phyloP scores from a whole-genome alignment of 2,888 invertebrate genomes.

The Aphodius granarius region DNA sequence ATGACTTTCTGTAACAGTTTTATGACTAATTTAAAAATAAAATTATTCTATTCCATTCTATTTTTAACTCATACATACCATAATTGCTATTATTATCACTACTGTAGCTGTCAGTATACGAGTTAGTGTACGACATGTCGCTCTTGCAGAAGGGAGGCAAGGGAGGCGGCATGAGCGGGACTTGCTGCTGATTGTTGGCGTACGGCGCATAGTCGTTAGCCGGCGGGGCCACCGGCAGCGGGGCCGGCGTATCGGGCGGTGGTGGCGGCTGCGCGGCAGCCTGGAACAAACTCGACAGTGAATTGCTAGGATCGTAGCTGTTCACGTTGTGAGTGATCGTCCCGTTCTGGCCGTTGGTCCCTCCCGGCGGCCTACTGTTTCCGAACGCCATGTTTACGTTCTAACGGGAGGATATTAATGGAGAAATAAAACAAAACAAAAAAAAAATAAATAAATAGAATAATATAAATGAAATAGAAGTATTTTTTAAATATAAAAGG shows the following conservation, averaged over 20 bases:
- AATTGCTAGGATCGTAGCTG: slow-evolving; percentile 25
- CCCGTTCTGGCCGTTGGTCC: neutral
- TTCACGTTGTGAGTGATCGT: slow-evolving; percentile 28
- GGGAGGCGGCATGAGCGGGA: slow-evolving; percentile 62
- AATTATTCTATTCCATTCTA: too few relatives aligned
- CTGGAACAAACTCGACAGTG: slow-evolving; percentile 43
- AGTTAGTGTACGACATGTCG: slow-evolving; percentile 37
- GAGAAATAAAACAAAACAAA: neutral
- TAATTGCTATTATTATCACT: slow-evolving; percentile 23
- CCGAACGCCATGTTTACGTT: slow-evolving; percentile 36
- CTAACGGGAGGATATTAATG: slow-evolving; percentile 32
- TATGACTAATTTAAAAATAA: too few relatives aligned
- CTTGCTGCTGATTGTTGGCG: slow-evolving; percentile 39
- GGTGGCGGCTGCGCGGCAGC: slow-evolving; percentile 58
- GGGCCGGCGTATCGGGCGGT: slow-evolving; percentile 37
- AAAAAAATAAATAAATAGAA: slow-evolving; percentile 2
- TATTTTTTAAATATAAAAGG: slow-evolving; percentile 3
- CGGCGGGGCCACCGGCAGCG: slow-evolving; percentile 27
- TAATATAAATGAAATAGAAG: neutral
- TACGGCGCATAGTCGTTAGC: slow-evolving; percentile 26
- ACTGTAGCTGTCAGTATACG: slow-evolving; percentile 24
- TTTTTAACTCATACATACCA: too few relatives aligned
- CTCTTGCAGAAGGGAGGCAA: slow-evolving; percentile 53
- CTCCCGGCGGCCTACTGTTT: neutral
- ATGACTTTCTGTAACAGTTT: too few relatives aligned